Evolutionary conservation across 2,888 invertebrate species (phyloP).

Genomic region (Xylota segnis): DNA sequence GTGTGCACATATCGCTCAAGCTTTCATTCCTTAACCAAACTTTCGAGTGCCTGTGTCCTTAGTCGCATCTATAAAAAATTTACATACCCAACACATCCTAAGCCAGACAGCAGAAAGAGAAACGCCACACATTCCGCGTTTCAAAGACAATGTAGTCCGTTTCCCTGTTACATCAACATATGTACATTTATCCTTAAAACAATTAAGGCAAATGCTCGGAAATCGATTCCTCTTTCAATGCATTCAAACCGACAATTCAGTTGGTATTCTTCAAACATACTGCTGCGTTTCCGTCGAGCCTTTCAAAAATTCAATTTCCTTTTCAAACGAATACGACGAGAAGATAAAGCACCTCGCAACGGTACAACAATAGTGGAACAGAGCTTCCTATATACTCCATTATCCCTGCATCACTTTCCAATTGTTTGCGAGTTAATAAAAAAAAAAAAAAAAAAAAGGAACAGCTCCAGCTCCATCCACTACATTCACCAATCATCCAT

Average conservation of each 20-base stretch:
- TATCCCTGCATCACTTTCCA: constrained; percentile 38
- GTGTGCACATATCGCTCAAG: too few species aligned
- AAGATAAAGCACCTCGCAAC: constrained; percentile 38
- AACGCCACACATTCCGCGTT: too few species aligned
- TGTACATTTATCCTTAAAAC: constrained; percentile 3
- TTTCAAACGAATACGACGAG: constrained; percentile 39
- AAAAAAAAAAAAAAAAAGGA: constrained; percentile 29
- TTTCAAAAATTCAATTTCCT: constrained; percentile 60
- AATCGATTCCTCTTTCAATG: constrained; percentile 11
- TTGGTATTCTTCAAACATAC: not conserved
- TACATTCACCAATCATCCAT: not conserved
- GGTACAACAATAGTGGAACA: constrained; percentile 40
- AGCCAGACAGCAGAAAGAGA: too few species aligned
- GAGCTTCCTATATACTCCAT: constrained; percentile 40
- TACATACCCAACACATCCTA: too few species aligned
- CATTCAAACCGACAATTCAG: constrained; percentile 20
- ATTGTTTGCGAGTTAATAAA: constrained; percentile 48
- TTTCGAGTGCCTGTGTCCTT: too few species aligned
- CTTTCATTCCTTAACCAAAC: too few species aligned
- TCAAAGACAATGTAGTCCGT: too few species aligned
- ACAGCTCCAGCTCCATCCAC: not conserved
- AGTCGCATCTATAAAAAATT: too few species aligned
- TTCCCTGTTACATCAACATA: too few species aligned
- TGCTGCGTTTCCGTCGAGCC: constrained; percentile 43
- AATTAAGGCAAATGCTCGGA: constrained; percentile 30